Evolutionary conservation across 2,113 vertebrate species (phyloP).

Genomic region (Pluvialis apricaria): DNA sequence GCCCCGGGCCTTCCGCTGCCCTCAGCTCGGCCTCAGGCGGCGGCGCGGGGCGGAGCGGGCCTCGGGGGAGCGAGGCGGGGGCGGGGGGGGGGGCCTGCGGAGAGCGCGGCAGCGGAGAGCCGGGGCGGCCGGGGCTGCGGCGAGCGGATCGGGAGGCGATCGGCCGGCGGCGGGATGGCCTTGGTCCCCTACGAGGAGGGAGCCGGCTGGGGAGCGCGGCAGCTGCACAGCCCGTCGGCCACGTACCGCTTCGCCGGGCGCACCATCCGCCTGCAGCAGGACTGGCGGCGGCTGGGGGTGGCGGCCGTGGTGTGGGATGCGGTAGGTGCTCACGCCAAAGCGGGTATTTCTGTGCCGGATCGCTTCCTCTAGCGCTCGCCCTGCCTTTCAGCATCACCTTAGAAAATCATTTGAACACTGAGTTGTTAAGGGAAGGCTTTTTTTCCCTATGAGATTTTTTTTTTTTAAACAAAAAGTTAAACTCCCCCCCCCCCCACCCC

Average conservation of each 20-base stretch:
- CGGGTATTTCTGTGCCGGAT: rapidly evolving
- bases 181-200: slow-evolving; percentile 84
- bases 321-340: slow-evolving; percentile 42
- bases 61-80: neutral
- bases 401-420: neutral
- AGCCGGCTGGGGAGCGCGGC: slow-evolving; percentile 70
- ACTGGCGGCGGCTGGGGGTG: slow-evolving; percentile 90
- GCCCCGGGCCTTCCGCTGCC: neutral
- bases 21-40: neutral
- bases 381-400: neutral
- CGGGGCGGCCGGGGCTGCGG: neutral
- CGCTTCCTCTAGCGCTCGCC: neutral
- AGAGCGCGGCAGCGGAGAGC: neutral
- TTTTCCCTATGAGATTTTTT: neutral
- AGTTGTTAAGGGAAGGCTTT: neutral
- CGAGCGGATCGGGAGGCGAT: neutral
- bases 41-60: neutral
- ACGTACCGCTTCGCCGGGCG: slow-evolving; percentile 81
- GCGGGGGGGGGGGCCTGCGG: neutral
- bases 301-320: slow-evolving; percentile 97
- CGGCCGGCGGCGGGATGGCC: slow-evolving; percentile 75
- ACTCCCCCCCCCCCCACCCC: too few relatives aligned
- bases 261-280: slow-evolving; percentile 80
- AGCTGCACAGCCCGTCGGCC: slow-evolving; percentile 80
- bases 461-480: neutral